Base-by-base conservation (phyloP, 2,888 invertebrate species). In the Spisula subtruncata region DNA sequence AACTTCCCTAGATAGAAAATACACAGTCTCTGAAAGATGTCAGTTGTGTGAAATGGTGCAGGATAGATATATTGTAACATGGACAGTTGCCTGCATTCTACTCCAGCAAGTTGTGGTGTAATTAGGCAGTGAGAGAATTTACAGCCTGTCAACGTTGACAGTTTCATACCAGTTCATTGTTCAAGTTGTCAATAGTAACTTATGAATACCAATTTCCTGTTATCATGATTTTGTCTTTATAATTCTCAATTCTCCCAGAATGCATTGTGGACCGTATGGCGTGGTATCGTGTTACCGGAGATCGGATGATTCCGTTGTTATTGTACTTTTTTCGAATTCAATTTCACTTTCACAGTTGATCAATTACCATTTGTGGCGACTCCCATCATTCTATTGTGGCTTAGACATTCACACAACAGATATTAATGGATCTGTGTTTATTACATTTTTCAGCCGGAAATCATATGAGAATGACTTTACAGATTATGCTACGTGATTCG, bases 351-450 rank as follows among this genome's bases (percentile, higher is more conserved):
- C 25, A 66, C 60, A 66, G 25, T 66, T 66, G 60, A 66, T 66
- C 60, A 66, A 66, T 66, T 66, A 66, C 25, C 10, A 25, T 66
- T 66, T 66, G 60, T 66, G 60, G 25, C 0, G 60, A 10, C 60
- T 66, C 41, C n/a, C 41, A 66, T 66, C 60, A 66, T 66, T 66
- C 25, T 25, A 66, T 66, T 66, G n/a, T 66, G 60, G n/a, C 60
- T 20, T 60, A 60, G 20, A 14, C 14, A 25, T n/a, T 60, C 25
- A n/a, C 6, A 10, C 60, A n/a, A n/a, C 25, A 66, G n/a, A 66
- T 66, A 25, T 66, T 25, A 66, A 66, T 66, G 60, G 60, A 66
- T n/a, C 60, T 25, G 60, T 66, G 10, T 66, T 66, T 66, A n/a
- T 25, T 66, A 25, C 25, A 25, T 25, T 66, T 66, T 66, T 25